Evolutionary conservation across 1,140 invertebrate genomes (phyloP).

Genomic region (Holotrichia oblita): DNA sequence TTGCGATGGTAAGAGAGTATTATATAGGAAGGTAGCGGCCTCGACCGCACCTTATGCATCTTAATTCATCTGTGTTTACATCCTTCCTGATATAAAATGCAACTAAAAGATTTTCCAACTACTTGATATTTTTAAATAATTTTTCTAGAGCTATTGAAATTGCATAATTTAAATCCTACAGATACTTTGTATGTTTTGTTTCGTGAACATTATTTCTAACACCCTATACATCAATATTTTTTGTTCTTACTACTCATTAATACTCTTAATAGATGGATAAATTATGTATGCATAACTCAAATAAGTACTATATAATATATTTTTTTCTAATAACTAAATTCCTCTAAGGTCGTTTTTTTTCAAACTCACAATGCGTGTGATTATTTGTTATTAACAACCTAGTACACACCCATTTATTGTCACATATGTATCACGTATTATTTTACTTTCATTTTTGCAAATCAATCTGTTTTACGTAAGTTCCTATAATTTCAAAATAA

Average conservation of each 20-base stretch:
- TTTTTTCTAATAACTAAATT: constrained; percentile 4
- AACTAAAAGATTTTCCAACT: background rate
- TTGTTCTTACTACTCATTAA: too few relatives aligned
- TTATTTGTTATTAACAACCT: constrained; percentile 8
- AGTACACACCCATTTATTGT: constrained; percentile 5
- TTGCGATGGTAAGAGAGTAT: background rate
- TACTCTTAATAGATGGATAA: too few relatives aligned
- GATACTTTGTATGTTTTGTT: too few relatives aligned
- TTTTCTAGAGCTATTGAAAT: too few relatives aligned
- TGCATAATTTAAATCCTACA: too few relatives aligned
- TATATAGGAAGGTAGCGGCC: constrained; percentile 10
- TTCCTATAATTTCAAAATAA: background rate
- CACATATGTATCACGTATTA: background rate
- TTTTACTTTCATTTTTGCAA: constrained; percentile 13
- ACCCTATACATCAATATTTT: too few relatives aligned
- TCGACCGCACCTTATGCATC: constrained; percentile 3
- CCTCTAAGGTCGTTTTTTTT: background rate
- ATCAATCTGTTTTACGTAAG: background rate
- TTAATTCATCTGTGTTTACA: constrained; percentile 16
- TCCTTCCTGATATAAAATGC: background rate
- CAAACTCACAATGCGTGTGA: background rate
- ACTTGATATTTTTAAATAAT: too few relatives aligned
- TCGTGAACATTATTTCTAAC: too few relatives aligned
- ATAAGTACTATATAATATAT: too few relatives aligned
- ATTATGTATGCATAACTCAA: too few relatives aligned